Percentiles rank a stretch among this genome's conserved stretches.
Conservation (phyloP, 2,797 vertebrate genomes). For the Pogonophryne albipinna region DNA sequence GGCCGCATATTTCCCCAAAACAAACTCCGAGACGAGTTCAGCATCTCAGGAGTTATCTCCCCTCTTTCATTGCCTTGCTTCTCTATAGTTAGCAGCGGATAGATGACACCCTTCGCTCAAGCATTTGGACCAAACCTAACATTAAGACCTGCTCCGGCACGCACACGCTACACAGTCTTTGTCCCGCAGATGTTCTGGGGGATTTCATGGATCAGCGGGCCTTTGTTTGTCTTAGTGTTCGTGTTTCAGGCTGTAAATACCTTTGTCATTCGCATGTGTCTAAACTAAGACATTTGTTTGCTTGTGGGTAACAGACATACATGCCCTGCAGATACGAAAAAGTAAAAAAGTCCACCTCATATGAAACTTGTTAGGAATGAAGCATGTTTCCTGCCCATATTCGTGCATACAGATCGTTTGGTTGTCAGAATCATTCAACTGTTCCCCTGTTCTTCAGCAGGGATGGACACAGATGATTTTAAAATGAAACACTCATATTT, state of each 20-base stretch:
- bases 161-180: slow-evolving; percentile 41
- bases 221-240: slow-evolving; percentile 46
- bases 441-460: neutral
- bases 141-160: slow-evolving; percentile 63
- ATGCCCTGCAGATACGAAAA: slow-evolving; percentile 20
- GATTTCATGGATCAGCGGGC: slow-evolving; percentile 43
- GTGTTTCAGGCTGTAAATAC: slow-evolving; percentile 35
- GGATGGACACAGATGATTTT: neutral
- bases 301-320: slow-evolving; percentile 35
- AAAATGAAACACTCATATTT: neutral
- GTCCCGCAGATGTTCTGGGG: slow-evolving; percentile 54
- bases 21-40: slow-evolving; percentile 2
- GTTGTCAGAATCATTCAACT: slow-evolving; percentile 6
- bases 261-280: slow-evolving; percentile 47
- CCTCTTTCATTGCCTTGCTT: slow-evolving; percentile 34
- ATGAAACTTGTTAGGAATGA: slow-evolving; percentile 8
- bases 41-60: slow-evolving; percentile 43
- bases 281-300: slow-evolving; percentile 39
- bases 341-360: neutral
- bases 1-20: slow-evolving; percentile 49
- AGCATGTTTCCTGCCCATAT: slow-evolving; percentile 1
- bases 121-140: slow-evolving; percentile 29
- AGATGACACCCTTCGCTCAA: slow-evolving; percentile 48
- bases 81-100: slow-evolving; percentile 67
- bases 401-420: neutral